These are phyloP conservation scores for Andrena bucephala DNA, from an alignment of 2,888 invertebrate genomes.

Conservation along the genomic window DNA sequence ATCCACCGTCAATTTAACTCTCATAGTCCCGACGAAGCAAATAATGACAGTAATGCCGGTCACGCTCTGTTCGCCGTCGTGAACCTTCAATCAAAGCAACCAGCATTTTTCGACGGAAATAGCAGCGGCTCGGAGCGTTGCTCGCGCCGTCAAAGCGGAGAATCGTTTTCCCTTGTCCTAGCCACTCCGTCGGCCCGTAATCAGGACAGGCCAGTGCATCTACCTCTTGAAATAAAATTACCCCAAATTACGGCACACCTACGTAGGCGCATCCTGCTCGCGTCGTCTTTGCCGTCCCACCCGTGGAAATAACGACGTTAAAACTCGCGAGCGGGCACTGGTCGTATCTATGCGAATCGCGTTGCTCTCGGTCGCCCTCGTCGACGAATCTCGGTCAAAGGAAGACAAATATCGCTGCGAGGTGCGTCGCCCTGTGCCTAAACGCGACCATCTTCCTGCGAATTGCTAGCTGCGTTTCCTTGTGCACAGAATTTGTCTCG, in stretches of 20 bases:
- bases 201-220: slow-evolving; percentile 37
- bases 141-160: slow-evolving; percentile 12
- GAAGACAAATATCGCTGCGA: neutral
- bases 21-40: slow-evolving; percentile 35
- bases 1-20: slow-evolving; percentile 31
- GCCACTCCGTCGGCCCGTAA: slow-evolving; percentile 36
- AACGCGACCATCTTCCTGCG: neutral
- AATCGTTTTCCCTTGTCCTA: slow-evolving; percentile 8
- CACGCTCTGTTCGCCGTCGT: slow-evolving; percentile 39
- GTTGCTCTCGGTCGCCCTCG: neutral
- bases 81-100: slow-evolving; percentile 48
- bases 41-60: slow-evolving; percentile 58
- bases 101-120: slow-evolving; percentile 48
- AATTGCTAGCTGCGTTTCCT: neutral
- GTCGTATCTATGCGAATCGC: slow-evolving; percentile 21
- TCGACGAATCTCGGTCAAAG: slow-evolving; percentile 18
- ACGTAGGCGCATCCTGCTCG: slow-evolving; percentile 20
- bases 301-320: slow-evolving; percentile 36
- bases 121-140: neutral
- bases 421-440: neutral
- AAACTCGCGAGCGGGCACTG: slow-evolving; percentile 2
- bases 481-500: no score
- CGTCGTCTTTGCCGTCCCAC: slow-evolving; percentile 10
- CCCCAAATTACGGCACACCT: slow-evolving; percentile 33
- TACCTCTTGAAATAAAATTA: slow-evolving; percentile 38